Base-by-base conservation (phyloP, 2,888 invertebrate genomes). In the Diloba caeruleocephala region DNA sequence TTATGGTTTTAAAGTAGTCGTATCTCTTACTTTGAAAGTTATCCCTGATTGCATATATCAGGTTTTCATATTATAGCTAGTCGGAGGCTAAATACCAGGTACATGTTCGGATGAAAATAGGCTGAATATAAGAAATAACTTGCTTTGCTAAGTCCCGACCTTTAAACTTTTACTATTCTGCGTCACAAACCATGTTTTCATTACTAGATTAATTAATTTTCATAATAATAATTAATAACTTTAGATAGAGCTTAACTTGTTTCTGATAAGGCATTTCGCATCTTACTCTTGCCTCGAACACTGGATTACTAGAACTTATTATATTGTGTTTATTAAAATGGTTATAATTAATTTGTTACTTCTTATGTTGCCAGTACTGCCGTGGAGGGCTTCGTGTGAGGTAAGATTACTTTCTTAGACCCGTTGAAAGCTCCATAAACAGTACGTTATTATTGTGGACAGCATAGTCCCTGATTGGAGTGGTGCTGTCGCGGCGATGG, bases 291-390 rank as follows among this genome's bases (percentile, higher is more conserved):
- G 29, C 1, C 37, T 42, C 28, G 51, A 37, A 33, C 29, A n/a
- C 26, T 9, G 26, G 23, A 13, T 3, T 25, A 12, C 13, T 1
- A 9, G 1, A 23, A 23, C 48, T 13, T 41, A 15, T 23, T 29
- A 13, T 1, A 19, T 28, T 6, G 15, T 8, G 9, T 7, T 15
- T 3, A 31, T 8, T 2, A 31, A 37, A 44, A 63, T 66, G 63
- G 7, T 48, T 6, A 1, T 43, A n/a, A 13, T 45, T 0, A 45
- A 31, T 12, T 29, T 50, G 12, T 33, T 52, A 5, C n/a, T 63
- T 66, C 31, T 66, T 45, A 9, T 55, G 55, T 50, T 55, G 42
- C 21, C 53, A 23, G 37, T 60, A 66, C 49, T 60, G 21, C 4
- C 3, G 2, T 6, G 31, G n/a, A 21, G 19, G 10, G 69, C 49